Conservation (phyloP, 2,113 vertebrate species). For the Alouatta palliata region DNA sequence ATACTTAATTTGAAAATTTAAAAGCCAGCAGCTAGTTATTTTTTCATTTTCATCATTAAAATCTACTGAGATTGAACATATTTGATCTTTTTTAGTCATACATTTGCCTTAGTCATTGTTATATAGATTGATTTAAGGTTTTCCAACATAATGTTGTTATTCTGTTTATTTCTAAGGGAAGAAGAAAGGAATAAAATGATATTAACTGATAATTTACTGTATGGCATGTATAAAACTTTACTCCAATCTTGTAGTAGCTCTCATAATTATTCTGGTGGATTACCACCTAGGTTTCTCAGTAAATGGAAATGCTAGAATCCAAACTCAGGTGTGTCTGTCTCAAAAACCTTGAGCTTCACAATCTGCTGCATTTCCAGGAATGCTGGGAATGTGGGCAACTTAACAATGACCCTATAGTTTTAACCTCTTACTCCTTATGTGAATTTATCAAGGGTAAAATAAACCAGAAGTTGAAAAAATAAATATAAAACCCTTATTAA, state of each 20-base stretch:
- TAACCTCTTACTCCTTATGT: background rate
- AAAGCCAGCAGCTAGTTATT: background rate
- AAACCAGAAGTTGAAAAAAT: background rate
- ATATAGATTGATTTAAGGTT: background rate
- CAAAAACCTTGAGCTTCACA: background rate
- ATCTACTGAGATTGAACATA: background rate
- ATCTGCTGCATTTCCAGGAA: background rate
- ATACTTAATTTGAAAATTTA: background rate
- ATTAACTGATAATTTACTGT: background rate
- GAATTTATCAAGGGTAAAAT: background rate
- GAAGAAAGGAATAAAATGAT: background rate
- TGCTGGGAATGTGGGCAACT: background rate
- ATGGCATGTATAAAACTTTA: background rate
- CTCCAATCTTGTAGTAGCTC: background rate
- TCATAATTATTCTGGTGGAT: background rate
- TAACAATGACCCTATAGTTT: background rate
- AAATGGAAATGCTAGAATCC: background rate
- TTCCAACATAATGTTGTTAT: background rate
- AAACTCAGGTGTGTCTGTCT: background rate
- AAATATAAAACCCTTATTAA: background rate
- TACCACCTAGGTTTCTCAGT: background rate
- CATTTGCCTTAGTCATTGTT: background rate
- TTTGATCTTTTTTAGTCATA: background rate
- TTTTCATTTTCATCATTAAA: constrained; percentile 23
- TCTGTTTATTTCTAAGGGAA: background rate